A percentile compares a stretch with the other conserved stretches of the same genome.
Conservation (phyloP, 2,888 invertebrate species). For the Patella ulyssiponensis region DNA sequence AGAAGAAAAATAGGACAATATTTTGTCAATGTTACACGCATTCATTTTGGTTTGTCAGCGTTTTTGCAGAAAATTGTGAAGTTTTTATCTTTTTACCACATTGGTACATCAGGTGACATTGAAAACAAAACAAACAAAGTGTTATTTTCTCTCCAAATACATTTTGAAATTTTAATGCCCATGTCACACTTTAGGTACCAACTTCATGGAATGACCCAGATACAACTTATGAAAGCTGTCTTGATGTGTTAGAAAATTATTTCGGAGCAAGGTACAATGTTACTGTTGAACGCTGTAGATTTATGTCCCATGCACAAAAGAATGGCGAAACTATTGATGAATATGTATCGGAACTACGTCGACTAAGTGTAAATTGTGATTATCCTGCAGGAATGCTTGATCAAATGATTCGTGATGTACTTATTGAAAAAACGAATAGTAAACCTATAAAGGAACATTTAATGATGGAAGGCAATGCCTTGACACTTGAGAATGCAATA, state of each 20-base stretch:
- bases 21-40: no score
- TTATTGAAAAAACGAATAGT: neutral
- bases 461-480: neutral
- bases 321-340: neutral
- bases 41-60: no score
- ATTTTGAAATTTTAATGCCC: no score
- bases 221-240: neutral
- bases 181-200: no score
- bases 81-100: no score
- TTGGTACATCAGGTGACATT: no score
- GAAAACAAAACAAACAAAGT: no score
- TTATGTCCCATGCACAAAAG: neutral
- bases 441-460: neutral
- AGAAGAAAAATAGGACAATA: no score
- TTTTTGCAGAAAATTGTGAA: no score
- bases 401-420: neutral
- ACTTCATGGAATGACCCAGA: no score
- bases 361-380: neutral
- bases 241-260: neutral
- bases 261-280: neutral
- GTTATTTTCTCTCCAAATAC: no score
- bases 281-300: neutral
- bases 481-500: neutral
- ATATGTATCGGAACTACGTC: neutral
- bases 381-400: neutral